phyloP scores from a whole-genome alignment of 2,797 vertebrate genomes.

The Tachyglossus aculeatus region DNA sequence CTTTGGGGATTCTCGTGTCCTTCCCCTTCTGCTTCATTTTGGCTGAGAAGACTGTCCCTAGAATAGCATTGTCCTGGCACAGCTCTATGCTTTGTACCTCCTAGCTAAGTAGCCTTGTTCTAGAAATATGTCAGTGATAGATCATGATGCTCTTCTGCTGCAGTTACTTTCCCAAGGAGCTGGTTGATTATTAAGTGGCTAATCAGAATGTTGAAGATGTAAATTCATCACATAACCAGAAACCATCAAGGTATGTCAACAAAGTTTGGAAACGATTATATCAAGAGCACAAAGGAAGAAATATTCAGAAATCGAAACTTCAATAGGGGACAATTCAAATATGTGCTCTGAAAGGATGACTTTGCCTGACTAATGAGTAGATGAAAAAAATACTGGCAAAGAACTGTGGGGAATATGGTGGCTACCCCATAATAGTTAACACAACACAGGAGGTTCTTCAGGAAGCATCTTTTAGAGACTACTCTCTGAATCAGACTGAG shows the following conservation, averaged over 20 bases:
- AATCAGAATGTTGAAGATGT: neutral
- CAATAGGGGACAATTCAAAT: fast-evolving
- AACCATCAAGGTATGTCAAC: neutral
- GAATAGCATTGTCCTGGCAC: neutral
- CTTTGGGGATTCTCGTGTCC: too few relatives aligned
- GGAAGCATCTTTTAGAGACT: too few relatives aligned
- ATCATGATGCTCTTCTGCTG: neutral
- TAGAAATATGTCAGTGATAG: neutral
- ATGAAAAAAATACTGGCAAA: too few relatives aligned
- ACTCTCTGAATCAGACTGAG: neutral
- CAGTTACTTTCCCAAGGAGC: neutral
- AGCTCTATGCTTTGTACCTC: neutral
- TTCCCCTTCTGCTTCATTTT: neutral
- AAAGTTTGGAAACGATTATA: neutral
- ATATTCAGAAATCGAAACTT: neutral
- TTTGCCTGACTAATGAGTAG: too few relatives aligned
- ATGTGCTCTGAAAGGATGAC: too few relatives aligned
- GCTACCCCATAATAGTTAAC: too few relatives aligned
- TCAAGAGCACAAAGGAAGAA: neutral
- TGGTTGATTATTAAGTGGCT: neutral
- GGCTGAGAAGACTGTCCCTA: too few relatives aligned
- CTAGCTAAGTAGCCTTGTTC: neutral
- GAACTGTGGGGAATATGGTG: too few relatives aligned
- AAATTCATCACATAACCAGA: neutral
- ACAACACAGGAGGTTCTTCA: too few relatives aligned